Base-by-base conservation (phyloP, 1,140 invertebrate species). In the Helicoverpa armigera region DNA sequence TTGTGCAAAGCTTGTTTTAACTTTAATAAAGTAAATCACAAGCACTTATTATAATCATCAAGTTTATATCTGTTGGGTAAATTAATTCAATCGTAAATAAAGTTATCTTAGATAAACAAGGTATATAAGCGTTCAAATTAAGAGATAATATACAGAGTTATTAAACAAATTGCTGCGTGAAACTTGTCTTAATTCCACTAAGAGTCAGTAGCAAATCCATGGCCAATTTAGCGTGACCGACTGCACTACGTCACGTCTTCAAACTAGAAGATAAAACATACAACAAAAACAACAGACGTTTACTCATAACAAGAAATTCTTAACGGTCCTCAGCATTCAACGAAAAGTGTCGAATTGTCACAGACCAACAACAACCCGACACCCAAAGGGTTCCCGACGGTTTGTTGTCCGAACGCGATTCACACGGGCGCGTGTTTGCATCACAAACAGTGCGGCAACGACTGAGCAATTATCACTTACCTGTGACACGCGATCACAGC, bases 401-500 rank as follows among this genome's bases (percentile, higher is more conserved):
- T 87, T 89, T 90, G 88, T 91, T 90, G 88, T 85, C 82, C 82
- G 51, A 86, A 67, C 82, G 83, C 82, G 84, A 67, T 81, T 83
- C 87, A 84, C 86, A 82, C 84, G 81, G 83, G 74, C 87, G 84
- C 56, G 58, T 82, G 80, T 86, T 85, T 85, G 81, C 72, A 70
- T 50, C 53, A 79, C 84, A 87, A 87, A 87, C 81, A 82, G 31
- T 54, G 83, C 86, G 84, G 80, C 82, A 74, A 73, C 76, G 82
- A 82, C 81, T 81, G 70, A 92, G 82, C 90, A 94, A 94, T 94
- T 94, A 94, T 90, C 93, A 94, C 93, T 94, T 92, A 94, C 93
- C 93, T 93, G 92, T 82, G 89, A 94, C 89, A 90, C 86, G 90
- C 87, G 92, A 92, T 88, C 91, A 94, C 90, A 89, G 91, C 92